These are phyloP conservation scores for Rhinolophus ferrumequinum DNA, from an alignment of 2,113 vertebrate genomes.

Conservation along the genomic window DNA sequence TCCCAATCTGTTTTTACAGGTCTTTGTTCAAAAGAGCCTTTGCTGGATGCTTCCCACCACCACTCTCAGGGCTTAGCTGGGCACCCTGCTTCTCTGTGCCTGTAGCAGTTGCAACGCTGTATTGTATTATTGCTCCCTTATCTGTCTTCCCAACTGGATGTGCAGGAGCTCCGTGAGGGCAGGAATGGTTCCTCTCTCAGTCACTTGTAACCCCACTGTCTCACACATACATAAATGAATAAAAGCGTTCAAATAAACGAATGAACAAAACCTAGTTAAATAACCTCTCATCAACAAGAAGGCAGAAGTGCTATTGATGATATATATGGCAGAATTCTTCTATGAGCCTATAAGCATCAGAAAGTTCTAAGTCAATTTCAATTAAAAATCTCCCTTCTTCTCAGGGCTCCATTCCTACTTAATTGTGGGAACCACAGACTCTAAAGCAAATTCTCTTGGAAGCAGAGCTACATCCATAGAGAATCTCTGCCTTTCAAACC, in stretches of 20 bases:
- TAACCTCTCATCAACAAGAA: neutral
- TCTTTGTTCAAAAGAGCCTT: neutral
- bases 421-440: neutral
- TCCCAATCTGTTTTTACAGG: neutral
- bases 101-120: fast-evolving
- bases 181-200: neutral
- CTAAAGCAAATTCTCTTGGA: neutral
- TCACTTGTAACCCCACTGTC: neutral
- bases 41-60: neutral
- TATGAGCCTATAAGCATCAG: neutral
- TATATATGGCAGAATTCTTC: neutral
- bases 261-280: neutral
- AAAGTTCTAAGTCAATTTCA: neutral
- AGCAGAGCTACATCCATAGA: neutral
- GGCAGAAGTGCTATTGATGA: neutral
- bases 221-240: neutral
- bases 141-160: neutral
- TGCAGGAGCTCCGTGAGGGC: fast-evolving
- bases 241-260: neutral
- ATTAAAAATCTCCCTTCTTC: neutral
- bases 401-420: neutral
- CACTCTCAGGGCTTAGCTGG: neutral
- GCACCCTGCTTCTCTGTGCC: neutral
- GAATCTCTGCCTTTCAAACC: neutral
- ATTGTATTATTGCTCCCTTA: neutral